Evolutionary conservation across 2,113 vertebrate genomes (phyloP).

Genomic region (Etheostoma cragini): DNA sequence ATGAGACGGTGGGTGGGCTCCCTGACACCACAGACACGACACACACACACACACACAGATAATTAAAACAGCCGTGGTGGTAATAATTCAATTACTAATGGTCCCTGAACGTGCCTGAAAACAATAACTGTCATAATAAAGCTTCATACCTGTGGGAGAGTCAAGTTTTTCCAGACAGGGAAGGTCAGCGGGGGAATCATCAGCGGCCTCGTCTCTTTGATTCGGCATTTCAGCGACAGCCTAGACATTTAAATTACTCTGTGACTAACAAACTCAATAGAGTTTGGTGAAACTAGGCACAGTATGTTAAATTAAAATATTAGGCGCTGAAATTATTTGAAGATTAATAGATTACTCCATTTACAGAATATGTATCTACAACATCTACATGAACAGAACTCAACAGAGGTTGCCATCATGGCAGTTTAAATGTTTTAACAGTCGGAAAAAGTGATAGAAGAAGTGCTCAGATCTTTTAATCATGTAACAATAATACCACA

Average conservation of each 20-base stretch:
- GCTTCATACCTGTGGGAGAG: conserved; percentile 69
- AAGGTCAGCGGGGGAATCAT: conserved; percentile 60
- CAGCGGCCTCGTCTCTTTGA: conserved; percentile 37
- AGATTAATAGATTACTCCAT: not conserved
- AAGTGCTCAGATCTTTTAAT: not conserved
- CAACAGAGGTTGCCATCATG: not conserved
- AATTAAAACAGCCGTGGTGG: conserved; percentile 50
- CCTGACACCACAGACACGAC: conserved; percentile 69
- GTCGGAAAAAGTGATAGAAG: not conserved
- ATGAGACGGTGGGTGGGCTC: conserved; percentile 57
- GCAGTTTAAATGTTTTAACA: not conserved
- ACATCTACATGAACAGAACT: not conserved
- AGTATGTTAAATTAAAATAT: not conserved
- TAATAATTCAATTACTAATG: conserved; percentile 63
- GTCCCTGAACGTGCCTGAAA: conserved; percentile 43
- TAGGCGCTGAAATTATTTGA: not conserved
- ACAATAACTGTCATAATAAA: conserved; percentile 49
- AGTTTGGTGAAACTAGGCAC: not conserved
- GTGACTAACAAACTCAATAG: conserved; percentile 15
- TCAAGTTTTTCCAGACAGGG: conserved; percentile 71
- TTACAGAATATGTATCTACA: not conserved
- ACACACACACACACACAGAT: conserved; percentile 51
- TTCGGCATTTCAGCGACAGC: conserved; percentile 63
- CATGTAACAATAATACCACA: too few species aligned
- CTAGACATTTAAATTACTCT: conserved; percentile 31